Base-by-base conservation (phyloP, 2,113 vertebrate species). In the Cyphomyrus discorhynchus region DNA sequence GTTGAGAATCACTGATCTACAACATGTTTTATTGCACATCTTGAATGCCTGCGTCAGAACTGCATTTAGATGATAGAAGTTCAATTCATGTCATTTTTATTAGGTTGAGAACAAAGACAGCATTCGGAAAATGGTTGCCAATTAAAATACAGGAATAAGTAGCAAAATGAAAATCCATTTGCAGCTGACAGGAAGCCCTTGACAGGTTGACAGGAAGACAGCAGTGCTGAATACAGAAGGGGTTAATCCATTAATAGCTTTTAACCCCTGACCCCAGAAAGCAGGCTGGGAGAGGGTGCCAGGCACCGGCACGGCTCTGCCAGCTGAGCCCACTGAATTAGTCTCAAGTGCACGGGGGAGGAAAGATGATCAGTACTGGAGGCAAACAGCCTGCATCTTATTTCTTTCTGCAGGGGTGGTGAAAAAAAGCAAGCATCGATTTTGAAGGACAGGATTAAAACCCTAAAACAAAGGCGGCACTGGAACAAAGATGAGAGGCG, bases 231-330 rank as follows among this genome's bases (percentile, higher is more conserved):
- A 88, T 56, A 87, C 46, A 87, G 88, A 89, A 87, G 13, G 17
- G 50, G 89, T 83, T 90, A 87, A 92, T 90, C 89, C 83, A 91
- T 90, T 86, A 56, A 39, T 87, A 77, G 90, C 90, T 89, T 90
- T 92, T 87, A 92, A 90, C 49, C 89, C 42, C 35, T 66, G 87
- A 27, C 53, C 87, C 77, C 47, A 10, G 21, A 77, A 31, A 27
- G 62, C 53, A 85, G 31, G 10, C 77, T 53, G 21, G 88, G 66
- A 56, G 2, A 90, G 88, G 31, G 42, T 27, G 50, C 3, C 53
- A 52, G 10, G 31, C 49, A 24, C 86, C 53, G 7, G 56, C 5
- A 6, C 8, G n/a, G 21, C 88, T 42, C 42, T 31, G 88, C 82
- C 89, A 83, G 70, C 88, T 70, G 17, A 11, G 74, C 21, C 50